phyloP scores from a whole-genome alignment of 92 coral and sea anemone species.

The Ricordea florida region DNA sequence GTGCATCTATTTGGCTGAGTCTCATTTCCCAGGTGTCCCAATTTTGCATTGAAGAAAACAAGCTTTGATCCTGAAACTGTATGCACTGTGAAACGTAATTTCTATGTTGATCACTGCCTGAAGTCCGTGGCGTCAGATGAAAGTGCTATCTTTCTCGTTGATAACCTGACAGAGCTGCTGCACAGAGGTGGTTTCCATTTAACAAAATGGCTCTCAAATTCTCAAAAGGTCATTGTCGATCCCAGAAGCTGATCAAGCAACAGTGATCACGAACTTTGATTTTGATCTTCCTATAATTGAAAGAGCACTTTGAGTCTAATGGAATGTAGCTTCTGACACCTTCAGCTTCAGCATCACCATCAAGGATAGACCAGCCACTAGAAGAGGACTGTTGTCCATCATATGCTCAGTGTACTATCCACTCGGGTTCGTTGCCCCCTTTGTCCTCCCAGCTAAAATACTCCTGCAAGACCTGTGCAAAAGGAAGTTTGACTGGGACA shows the following conservation, averaged over 20 bases:
- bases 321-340: background rate
- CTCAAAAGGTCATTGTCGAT: constrained; percentile 17
- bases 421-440: constrained; percentile 8
- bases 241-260: constrained; percentile 1
- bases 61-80: constrained; percentile 4
- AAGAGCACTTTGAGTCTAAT: background rate
- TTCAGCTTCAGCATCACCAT: too few species aligned
- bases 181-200: background rate
- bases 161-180: background rate
- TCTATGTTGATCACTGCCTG: constrained; percentile 47
- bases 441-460: background rate
- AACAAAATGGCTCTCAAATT: background rate
- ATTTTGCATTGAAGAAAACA: constrained; percentile 26
- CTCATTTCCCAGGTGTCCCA: constrained; percentile 51
- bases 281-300: background rate
- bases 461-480: constrained; percentile 11
- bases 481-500: constrained; percentile 5
- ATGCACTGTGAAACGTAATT: constrained; percentile 22
- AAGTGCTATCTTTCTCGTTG: constrained; percentile 52
- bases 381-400: background rate
- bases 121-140: constrained; percentile 31
- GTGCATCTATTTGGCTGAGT: constrained; percentile 40
- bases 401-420: constrained; percentile 2
- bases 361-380: background rate
- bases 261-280: background rate